Base-by-base conservation (phyloP, 2,113 vertebrate genomes). In the Globicephala melas region DNA sequence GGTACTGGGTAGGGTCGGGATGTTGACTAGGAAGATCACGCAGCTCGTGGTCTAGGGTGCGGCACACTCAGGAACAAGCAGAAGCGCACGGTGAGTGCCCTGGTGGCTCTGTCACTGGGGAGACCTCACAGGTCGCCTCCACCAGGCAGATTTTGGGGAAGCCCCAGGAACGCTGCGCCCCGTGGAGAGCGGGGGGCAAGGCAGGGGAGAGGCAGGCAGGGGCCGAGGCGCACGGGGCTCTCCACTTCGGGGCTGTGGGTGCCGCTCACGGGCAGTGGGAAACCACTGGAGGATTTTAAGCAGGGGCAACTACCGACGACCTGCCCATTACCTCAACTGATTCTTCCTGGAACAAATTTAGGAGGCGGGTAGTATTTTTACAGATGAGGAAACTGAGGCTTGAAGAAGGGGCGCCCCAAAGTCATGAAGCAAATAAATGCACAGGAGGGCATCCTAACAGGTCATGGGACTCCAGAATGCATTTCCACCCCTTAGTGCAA, bases 161-260 rank as follows among this genome's bases (percentile, higher is more conserved):
- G 4, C 23, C 77, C n/a, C 33, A 26, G 50, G 9, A 13, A 21
- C 1, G n/a, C 58, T 28, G 14, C 2, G 1, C 25, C 28, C 68
- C 10, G 8, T 0, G 25, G 70, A 36, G 76, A 50, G 25, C 10
- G 10, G 11, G 9, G 14, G 3, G 28, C 4, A 2, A 55, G 2
- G 9, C 21, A 0, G 8, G 2, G 18, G 23, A 17, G 25, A 53
- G 23, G 17, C 7, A 31, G 12, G 26, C 0, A 5, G 31, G 20
- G 21, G 50, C 15, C 13, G 36, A 68, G 20, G 12, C 2, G 0
- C 3, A 1, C 1, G 20, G 67, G 67, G 55, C 15, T 68, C 47
- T n/a, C n/a, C 10, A 8, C 31, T 4, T 18, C 0, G 2, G 36
- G 5, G 11, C 8, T 1, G 1, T 7, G 4, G n/a, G 18, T 7